phyloP scores from a whole-genome alignment of 92 coral and sea anemone species.

The Muricea muricata region DNA sequence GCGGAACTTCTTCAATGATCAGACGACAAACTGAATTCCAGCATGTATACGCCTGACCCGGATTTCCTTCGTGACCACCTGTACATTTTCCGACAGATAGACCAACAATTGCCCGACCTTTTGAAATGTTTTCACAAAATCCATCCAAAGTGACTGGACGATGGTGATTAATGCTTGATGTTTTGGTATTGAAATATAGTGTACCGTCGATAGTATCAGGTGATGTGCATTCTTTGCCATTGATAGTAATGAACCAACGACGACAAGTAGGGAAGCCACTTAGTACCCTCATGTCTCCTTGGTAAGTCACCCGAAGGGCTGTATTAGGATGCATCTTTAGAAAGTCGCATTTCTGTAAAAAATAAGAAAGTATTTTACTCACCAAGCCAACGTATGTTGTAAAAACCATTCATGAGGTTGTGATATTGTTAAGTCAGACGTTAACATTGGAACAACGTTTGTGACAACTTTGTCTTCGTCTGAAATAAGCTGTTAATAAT shows the following conservation, averaged over 20 bases:
- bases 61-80: not conserved
- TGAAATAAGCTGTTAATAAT: too few species aligned
- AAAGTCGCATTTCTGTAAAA: not conserved
- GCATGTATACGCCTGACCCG: slow-evolving; percentile 51
- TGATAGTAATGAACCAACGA: slow-evolving; percentile 56
- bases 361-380: too few species aligned
- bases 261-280: not conserved
- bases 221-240: slow-evolving; percentile 64
- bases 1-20: slow-evolving; percentile 73
- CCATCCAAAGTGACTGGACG: slow-evolving; percentile 40
- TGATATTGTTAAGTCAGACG: too few species aligned
- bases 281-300: not conserved
- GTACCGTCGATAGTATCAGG: too few species aligned
- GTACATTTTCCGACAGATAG: slow-evolving; percentile 40
- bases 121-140: slow-evolving; percentile 38
- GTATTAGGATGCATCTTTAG: not conserved
- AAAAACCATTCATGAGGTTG: too few species aligned
- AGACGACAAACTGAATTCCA: too few species aligned
- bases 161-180: not conserved
- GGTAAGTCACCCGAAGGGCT: not conserved
- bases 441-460: too few species aligned
- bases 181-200: too few species aligned
- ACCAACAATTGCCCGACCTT: slow-evolving; percentile 50
- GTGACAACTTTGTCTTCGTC: too few species aligned
- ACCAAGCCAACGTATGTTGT: too few species aligned